Percentiles rank a stretch among this genome's conserved stretches.
phyloP scores from a whole-genome alignment of 2,113 vertebrate genomes.

The Myxocyprinus asiaticus region DNA sequence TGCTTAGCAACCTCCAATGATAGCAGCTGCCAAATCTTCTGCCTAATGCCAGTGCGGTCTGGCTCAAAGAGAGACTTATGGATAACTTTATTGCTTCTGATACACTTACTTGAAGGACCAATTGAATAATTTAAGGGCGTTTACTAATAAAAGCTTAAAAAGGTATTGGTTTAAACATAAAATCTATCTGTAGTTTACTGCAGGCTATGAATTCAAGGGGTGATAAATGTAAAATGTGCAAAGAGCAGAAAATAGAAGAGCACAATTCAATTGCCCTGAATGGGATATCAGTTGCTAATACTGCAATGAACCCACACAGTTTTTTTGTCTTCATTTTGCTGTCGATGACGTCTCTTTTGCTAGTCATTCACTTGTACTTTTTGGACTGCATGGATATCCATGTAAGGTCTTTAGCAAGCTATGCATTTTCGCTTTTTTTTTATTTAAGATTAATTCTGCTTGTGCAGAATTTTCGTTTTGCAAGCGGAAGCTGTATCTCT shows the following conservation, averaged over 20 bases:
- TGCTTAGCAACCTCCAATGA: constrained; percentile 45
- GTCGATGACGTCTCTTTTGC: neutral
- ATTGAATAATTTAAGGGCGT: constrained; percentile 31
- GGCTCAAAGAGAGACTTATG: constrained; percentile 32
- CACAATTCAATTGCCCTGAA: constrained; percentile 3
- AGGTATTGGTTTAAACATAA: constrained; percentile 34
- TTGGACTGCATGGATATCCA: neutral
- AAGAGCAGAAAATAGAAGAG: neutral
- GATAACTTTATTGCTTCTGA: constrained; percentile 34
- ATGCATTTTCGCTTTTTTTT: constrained; percentile 8
- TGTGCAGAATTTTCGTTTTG: constrained; percentile 33
- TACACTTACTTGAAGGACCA: constrained; percentile 30
- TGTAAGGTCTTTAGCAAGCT: constrained; percentile 20
- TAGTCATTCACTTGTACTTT: neutral
- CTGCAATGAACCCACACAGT: neutral
- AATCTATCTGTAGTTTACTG: constrained; percentile 8
- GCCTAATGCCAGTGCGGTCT: constrained; percentile 6
- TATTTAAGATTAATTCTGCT: constrained; percentile 1
- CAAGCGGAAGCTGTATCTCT: constrained; percentile 15
- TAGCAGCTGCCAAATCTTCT: constrained; percentile 27
- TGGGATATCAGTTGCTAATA: neutral
- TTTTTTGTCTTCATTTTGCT: neutral
- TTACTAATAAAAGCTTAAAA: constrained; percentile 26
- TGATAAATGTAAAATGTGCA: constrained; percentile 2
- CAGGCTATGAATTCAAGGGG: constrained; percentile 7